Evolutionary conservation across 2,888 invertebrate species (phyloP).

Genomic region (Ophion slaviceki): DNA sequence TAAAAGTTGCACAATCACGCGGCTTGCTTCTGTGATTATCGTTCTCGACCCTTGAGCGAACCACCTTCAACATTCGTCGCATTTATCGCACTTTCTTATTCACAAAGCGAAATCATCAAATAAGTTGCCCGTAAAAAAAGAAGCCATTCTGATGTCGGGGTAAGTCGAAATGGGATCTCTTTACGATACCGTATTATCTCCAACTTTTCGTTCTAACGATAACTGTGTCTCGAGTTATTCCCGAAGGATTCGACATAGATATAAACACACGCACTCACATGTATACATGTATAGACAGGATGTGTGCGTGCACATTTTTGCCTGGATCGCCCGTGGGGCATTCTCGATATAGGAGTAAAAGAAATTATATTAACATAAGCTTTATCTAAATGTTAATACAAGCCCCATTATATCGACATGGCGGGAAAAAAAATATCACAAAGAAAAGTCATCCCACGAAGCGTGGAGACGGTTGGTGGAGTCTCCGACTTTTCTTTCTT

Average conservation of each 20-base stretch:
- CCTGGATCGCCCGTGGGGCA: slow-evolving; percentile 58
- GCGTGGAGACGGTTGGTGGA: slow-evolving; percentile 48
- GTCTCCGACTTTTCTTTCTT: slow-evolving; percentile 52
- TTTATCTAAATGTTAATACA: slow-evolving; percentile 83
- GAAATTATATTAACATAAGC: slow-evolving; percentile 78
- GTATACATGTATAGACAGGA: slow-evolving; percentile 27
- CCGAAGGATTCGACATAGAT: slow-evolving; percentile 46
- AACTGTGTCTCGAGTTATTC: slow-evolving; percentile 58
- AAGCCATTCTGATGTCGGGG: slow-evolving; percentile 2
- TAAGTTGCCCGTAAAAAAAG: neutral
- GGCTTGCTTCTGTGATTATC: too few relatives aligned
- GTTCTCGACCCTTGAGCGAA: too few relatives aligned
- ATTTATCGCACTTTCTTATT: too few relatives aligned
- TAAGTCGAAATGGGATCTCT: neutral
- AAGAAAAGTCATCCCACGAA: slow-evolving; percentile 68
- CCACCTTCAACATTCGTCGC: too few relatives aligned
- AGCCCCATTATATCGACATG: slow-evolving; percentile 71
- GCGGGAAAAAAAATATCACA: slow-evolving; percentile 69
- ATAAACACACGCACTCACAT: slow-evolving; percentile 28
- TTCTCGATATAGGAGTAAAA: slow-evolving; percentile 47
- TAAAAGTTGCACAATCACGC: too few relatives aligned
- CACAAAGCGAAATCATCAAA: neutral
- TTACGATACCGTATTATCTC: slow-evolving; percentile 16
- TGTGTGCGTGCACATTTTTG: neutral
- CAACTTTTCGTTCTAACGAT: slow-evolving; percentile 43